Conservation (phyloP, 2,113 vertebrate species). For the Hemibagrus wyckioides region DNA sequence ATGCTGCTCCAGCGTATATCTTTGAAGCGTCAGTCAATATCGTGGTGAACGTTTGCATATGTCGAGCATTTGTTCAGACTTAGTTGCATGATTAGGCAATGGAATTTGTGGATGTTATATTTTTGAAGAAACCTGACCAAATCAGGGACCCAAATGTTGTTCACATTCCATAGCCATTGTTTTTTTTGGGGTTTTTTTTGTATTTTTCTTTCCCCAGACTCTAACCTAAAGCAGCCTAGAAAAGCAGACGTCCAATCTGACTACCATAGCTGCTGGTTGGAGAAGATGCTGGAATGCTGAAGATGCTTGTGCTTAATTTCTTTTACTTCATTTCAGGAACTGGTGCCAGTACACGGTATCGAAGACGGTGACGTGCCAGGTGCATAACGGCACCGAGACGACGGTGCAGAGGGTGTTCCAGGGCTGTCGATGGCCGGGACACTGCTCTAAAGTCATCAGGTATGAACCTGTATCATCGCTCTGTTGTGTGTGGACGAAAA, state of each 20-base stretch:
- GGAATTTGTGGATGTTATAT: slow-evolving; percentile 12
- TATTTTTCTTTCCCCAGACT: no score
- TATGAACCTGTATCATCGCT: slow-evolving; percentile 59
- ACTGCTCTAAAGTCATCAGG: slow-evolving; percentile 92
- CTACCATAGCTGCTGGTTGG: not conserved
- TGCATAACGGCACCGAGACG: slow-evolving; percentile 92
- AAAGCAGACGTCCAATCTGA: not conserved
- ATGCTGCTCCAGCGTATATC: not conserved
- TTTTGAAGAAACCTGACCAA: not conserved
- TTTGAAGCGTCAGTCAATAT: not conserved
- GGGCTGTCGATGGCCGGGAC: slow-evolving; percentile 94
- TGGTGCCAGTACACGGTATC: slow-evolving; percentile 93
- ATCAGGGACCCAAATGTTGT: slow-evolving; percentile 7
- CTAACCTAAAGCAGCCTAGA: not conserved
- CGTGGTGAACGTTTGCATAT: not conserved
- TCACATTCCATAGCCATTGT: not conserved
- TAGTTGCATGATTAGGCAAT: not conserved
- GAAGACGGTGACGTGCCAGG: slow-evolving; percentile 88
- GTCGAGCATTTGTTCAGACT: not conserved
- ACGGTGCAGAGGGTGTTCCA: slow-evolving; percentile 91
- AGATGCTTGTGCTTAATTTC: not conserved
- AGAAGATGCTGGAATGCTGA: not conserved
- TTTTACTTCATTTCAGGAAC: slow-evolving; percentile 74
- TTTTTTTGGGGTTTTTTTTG: not conserved
- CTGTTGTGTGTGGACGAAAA: not conserved